Evolutionary conservation across 2,113 vertebrate species (phyloP), one percentile per base, ranked within the genome.

Genomic region (Emydura subglobosa): DNA sequence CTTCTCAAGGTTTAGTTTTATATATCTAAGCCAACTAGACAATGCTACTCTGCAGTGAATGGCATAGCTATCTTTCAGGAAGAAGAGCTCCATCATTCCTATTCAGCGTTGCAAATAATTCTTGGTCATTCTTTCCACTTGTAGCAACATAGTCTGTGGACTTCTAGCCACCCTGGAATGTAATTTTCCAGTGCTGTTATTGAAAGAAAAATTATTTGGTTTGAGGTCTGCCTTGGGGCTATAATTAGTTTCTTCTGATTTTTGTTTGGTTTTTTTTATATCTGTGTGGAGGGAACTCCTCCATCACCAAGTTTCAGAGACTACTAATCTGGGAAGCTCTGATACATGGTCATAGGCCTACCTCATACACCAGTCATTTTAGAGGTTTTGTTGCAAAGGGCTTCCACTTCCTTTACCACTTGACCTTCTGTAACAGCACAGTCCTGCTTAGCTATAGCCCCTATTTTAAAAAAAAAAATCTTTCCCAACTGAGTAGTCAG

Each of bases 71-170:
- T 39, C 49, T 85, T 93, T 11, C 76, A 22, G 49, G 68, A 87
- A 86, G 39, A 6, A 82, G 83, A 78, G 9, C 10, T 10, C 88
- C 50, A 83, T 10, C 27, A 82, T 1, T 84, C 72, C 78, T 42
- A 44, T 78, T 86, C 65, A 39, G 87, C 83, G 5, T 86, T 95
- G 51, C 51, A 34, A 72, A 27, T 25, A 85, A 24, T 83, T 39
- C 42, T 83, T 93, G 72, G 61, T 91, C 55, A 7, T 92, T 94
- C 39, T 92, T 94, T 95, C 55, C 9, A 12, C 82, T 83, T 81
- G 57, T 0, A 87, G 3, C 44, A 51, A 25, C 39, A 87, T 54
- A 14, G 59, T 93, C 90, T 51, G 16, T 76, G 85, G 92, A 72
- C 85, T 95, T 92, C 61, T 57, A 85, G 83, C 51, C 93, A 80